Evolutionary conservation across 2,797 vertebrate species (phyloP).

Genomic region (Siniperca undulata): DNA sequence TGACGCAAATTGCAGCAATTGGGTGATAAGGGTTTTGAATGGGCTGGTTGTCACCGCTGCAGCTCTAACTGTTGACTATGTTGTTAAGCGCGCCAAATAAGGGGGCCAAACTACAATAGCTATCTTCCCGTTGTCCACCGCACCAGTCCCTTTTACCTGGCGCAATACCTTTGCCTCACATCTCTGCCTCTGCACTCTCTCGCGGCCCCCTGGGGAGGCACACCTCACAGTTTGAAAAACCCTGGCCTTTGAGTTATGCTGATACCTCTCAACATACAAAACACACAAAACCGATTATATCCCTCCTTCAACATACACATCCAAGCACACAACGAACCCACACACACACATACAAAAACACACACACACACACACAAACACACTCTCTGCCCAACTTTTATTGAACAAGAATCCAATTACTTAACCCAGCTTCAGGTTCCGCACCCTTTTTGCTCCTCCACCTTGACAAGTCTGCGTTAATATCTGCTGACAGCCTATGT

Average conservation of each 20-base stretch:
- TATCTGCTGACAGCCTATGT: slow-evolving; percentile 91
- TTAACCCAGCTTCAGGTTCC: slow-evolving; percentile 92
- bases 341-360: slow-evolving; percentile 35
- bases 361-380: slow-evolving; percentile 38
- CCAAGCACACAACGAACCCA: slow-evolving; percentile 31
- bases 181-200: neutral
- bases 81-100: slow-evolving; percentile 3
- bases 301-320: slow-evolving; percentile 31
- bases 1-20: neutral
- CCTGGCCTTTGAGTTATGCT: too few species aligned
- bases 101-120: slow-evolving; percentile 4
- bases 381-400: slow-evolving; percentile 84
- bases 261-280: slow-evolving; percentile 16
- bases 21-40: neutral
- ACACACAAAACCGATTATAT: slow-evolving; percentile 45
- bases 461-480: slow-evolving; percentile 90
- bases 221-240: neutral
- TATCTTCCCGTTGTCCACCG: slow-evolving; percentile 5
- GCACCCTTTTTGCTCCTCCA: slow-evolving; percentile 85
- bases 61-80: slow-evolving; percentile 11
- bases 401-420: slow-evolving; percentile 98
- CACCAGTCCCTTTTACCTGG: neutral
- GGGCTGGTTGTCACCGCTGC: slow-evolving; percentile 7
- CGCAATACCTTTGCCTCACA: too few species aligned
- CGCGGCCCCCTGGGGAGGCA: neutral